A percentile compares a stretch with the other conserved stretches of the same genome.
Evolutionary conservation across 2,113 vertebrate genomes (phyloP).

Genomic region (Muntiacus reevesi): DNA sequence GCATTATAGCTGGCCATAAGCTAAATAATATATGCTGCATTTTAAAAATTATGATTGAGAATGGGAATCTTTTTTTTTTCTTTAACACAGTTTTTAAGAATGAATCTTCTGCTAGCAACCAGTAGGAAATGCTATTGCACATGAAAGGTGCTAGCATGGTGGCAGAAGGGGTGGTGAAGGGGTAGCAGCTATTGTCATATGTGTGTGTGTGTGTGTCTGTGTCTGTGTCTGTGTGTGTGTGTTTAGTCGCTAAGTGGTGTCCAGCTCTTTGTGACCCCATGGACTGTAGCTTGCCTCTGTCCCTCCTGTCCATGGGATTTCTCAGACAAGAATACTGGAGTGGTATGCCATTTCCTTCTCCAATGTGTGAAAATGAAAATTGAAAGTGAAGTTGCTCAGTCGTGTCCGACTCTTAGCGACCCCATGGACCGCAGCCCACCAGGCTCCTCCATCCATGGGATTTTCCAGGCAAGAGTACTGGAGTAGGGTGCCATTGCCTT

Average conservation of each 20-base stretch:
- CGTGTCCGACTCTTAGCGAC: no score
- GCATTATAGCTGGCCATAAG: neutral
- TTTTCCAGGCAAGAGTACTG: neutral
- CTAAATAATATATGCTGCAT: neutral
- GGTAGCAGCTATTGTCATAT: neutral
- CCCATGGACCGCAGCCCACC: no score
- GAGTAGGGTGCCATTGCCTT: neutral
- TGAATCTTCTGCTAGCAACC: neutral
- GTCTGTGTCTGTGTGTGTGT: neutral
- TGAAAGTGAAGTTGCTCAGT: no score
- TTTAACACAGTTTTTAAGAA: neutral
- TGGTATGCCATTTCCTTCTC: neutral
- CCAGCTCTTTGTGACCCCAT: no score
- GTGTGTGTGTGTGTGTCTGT: neutral
- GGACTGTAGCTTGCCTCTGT: neutral
- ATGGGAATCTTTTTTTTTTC: neutral
- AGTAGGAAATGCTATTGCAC: neutral
- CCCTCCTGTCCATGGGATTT: neutral
- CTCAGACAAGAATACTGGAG: neutral
- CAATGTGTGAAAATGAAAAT: no score
- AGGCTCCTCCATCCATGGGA: neutral
- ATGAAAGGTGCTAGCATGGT: neutral
- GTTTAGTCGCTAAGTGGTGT: no score
- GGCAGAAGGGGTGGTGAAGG: neutral
- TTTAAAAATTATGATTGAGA: neutral